Evolutionary conservation across 1,140 invertebrate genomes (phyloP), one percentile per base, ranked within the genome.

Genomic region (Ptiloglossa arizonensis): DNA sequence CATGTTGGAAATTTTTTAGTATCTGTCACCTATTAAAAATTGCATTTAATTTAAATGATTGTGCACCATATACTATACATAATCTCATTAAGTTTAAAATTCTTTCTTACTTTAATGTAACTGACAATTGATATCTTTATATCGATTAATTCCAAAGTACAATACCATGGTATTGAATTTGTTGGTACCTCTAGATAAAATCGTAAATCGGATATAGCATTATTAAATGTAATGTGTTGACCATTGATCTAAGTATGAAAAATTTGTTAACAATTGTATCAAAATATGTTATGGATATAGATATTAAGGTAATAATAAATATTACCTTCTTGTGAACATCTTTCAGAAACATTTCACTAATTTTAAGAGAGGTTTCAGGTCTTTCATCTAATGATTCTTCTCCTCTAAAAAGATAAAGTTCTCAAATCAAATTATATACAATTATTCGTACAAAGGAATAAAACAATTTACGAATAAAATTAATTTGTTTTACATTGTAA

Each of bases 161-260:
- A 83, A 56, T 78, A 74, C 83, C 78, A 86, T 6, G 80, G 54
- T 15, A 19, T 13, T 17, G 79, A 63, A 19, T 38, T 71, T 46
- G 13, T 24, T 29, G 38, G 38, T 24, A 59, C 38, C 9, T 63
- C 8, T 56, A 63, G 59, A 57, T 85, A 89, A 63, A 88, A 86
- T 59, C 60, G 69, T 60, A 79, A 62, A 19, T 69, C 59, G 38
- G 66, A 44, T 72, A 88, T 70, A 32, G 82, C 76, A 46, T 67
- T n/a, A n/a, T 86, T 79, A 54, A 85, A 79, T 27, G 77, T 57
- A 32, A 79, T 62, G 50, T 88, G 87, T 17, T 86, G 64, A 22
- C 85, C 79, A 48, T 44, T n/a, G 24, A 57, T 73, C 79, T 80
- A 66, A 73, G 66, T 63, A 59, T 29, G 6, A 46, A 46, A 54